Conservation (phyloP, 2,888 invertebrate genomes). For the Andrena flavipes region DNA sequence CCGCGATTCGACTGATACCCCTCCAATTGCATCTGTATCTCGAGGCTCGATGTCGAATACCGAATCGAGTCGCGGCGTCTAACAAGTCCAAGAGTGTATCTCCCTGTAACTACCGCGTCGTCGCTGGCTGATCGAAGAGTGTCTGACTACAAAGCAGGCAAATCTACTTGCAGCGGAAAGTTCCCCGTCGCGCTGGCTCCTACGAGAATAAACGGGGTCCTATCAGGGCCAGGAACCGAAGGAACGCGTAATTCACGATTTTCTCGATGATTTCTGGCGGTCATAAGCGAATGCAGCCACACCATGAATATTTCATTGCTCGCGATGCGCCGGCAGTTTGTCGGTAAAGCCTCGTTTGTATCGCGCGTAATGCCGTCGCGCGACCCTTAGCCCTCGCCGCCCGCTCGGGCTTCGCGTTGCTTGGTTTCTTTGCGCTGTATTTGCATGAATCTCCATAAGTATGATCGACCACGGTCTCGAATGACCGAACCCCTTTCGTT, state of each 20-base stretch:
- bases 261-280: slow-evolving; percentile 70
- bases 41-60: neutral
- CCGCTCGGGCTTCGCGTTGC: slow-evolving; percentile 2
- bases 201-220: neutral
- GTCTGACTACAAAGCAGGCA: neutral
- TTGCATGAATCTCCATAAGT: slow-evolving; percentile 75
- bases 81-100: neutral
- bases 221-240: neutral
- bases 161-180: neutral
- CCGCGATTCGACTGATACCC: slow-evolving; percentile 4
- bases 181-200: neutral
- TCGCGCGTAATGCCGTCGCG: slow-evolving; percentile 74
- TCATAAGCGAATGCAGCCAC: slow-evolving; percentile 66
- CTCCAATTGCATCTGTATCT: slow-evolving; percentile 3
- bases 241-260: slow-evolving; percentile 70
- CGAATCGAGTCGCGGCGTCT: neutral
- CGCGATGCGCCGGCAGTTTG: slow-evolving; percentile 70
- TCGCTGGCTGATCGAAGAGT: neutral
- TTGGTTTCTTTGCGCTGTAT: slow-evolving; percentile 65
- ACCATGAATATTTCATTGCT: slow-evolving; percentile 78
- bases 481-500: slow-evolving; percentile 15
- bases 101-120: neutral
- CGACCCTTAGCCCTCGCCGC: slow-evolving; percentile 34
- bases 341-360: slow-evolving; percentile 69
- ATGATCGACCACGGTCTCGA: slow-evolving; percentile 65